Percentiles rank a stretch among this genome's conserved stretches.
Evolutionary conservation across 2,888 invertebrate genomes (phyloP).

Genomic region (Mythimna impura): DNA sequence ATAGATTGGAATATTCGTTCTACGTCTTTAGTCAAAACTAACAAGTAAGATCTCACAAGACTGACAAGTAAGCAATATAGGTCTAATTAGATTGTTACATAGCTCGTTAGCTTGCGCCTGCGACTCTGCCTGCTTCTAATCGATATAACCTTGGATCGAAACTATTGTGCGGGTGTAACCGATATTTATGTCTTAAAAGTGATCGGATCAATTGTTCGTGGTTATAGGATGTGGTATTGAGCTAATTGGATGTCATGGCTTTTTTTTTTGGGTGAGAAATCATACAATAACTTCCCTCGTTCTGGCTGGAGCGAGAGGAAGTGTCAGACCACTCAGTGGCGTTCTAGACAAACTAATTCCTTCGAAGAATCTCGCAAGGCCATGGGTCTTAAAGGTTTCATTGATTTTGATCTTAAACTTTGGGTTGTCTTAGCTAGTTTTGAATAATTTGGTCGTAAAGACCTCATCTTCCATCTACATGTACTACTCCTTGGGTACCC

Average conservation of each 20-base stretch:
- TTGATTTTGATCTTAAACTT: neutral
- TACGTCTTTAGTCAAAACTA: slow-evolving; percentile 6
- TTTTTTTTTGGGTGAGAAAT: neutral
- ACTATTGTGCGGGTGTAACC: slow-evolving; percentile 18
- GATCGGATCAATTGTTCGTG: slow-evolving; percentile 17
- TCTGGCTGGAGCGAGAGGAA: no score
- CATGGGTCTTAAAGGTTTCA: neutral
- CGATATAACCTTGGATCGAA: slow-evolving; percentile 40
- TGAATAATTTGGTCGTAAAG: no score
- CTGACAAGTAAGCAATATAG: slow-evolving; percentile 31
- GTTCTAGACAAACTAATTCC: no score
- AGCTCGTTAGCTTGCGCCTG: slow-evolving; percentile 43
- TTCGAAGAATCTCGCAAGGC: no score
- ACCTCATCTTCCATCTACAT: no score
- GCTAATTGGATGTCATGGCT: slow-evolving; percentile 8
- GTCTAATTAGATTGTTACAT: slow-evolving; percentile 50
- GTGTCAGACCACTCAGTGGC: no score
- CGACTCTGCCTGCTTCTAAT: slow-evolving; percentile 36
- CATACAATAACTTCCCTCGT: no score
- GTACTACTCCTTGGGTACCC: no score
- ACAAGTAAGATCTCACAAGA: slow-evolving; percentile 1
- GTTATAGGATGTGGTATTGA: slow-evolving; percentile 1
- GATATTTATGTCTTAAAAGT: slow-evolving; percentile 13
- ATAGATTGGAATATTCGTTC: neutral
- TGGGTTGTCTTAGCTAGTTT: no score